Evolutionary conservation across 2,797 vertebrate genomes (phyloP), one percentile per base, ranked within the genome.

Genomic region (Telmatherina bonti): DNA sequence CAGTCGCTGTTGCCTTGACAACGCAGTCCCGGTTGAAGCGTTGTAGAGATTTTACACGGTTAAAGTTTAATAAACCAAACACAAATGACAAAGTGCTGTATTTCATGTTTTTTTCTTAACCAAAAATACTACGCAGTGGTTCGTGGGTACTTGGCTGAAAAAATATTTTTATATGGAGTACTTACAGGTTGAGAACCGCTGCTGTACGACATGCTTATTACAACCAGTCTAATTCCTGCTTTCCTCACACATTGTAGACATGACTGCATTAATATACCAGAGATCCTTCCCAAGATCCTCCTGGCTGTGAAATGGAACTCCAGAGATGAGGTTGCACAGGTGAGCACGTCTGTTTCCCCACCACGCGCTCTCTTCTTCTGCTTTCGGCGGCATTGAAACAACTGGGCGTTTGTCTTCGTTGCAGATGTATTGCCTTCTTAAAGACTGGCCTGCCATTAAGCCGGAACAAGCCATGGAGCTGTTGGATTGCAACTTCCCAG

Each of bases 231-330:
- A 16, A 38, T 15, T 38, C 5, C 38, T 63, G 29, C 5, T 41
- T 45, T 58, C n/a, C 16, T 24, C 74, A 11, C 24, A 22, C 74
- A 0, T 82, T 76, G 27, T 84, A 99, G 98, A 84, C 97, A 96
- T 77, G 96, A 97, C 84, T 99, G 96, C 20, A 92, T 95, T 83
- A 97, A 94, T 88, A 97, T 97, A 78, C 97, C 98, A 58, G 98
- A 99, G 90, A 97, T 99, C 87, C 96, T 99, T 54, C 97, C 98
- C 38, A 99, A 99, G 90, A 93, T 99, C 90, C 96, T 99, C 60
- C 81, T 99, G 75, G 97, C 97, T 77, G 98, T 99, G 90, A 99
- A 99, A 88, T 99, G 98, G 98, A 99, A 99, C 94, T 97, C 97
- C 76, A 96, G 97, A 93, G 98, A 99, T 96, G 98, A 99, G 94